Percentiles rank a stretch among this genome's conserved stretches.
phyloP scores from a whole-genome alignment of 2,113 vertebrate genomes.

The Mungos mungo region DNA sequence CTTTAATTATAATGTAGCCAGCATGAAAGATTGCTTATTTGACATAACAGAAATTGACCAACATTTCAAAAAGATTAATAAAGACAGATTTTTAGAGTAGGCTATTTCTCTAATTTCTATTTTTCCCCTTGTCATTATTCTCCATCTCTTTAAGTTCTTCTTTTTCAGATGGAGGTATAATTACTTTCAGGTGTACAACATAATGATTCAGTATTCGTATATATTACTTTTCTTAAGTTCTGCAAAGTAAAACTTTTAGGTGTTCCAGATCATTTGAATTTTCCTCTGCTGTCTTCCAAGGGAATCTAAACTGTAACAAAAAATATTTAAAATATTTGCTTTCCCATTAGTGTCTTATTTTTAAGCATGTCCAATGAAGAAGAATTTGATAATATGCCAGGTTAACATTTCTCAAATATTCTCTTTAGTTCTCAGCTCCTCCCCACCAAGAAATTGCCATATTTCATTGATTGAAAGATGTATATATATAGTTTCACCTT shows the following conservation, averaged over 20 bases:
- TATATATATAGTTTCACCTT: not conserved
- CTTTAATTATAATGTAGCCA: not conserved
- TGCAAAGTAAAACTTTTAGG: not conserved
- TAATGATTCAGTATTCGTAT: not conserved
- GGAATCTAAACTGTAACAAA: conserved; percentile 14
- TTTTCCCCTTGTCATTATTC: not conserved
- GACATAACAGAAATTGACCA: not conserved
- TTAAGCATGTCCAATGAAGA: not conserved
- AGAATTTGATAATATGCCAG: not conserved
- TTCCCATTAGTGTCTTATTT: conserved; percentile 9
- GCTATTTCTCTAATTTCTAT: not conserved
- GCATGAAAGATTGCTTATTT: not conserved
- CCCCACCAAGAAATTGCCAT: not conserved
- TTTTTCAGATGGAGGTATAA: not conserved
- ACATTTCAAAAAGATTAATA: not conserved
- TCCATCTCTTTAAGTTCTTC: not conserved
- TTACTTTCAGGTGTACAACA: not conserved
- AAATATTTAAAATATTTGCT: not conserved
- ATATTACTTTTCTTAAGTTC: not conserved
- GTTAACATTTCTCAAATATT: not conserved
- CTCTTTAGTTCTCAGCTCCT: not conserved
- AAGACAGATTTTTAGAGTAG: not conserved
- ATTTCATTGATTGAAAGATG: not conserved
- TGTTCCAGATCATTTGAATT: conserved; percentile 13
- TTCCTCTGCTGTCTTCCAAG: not conserved